Base-by-base conservation (phyloP, 1,140 invertebrate species). In the Formica exsecta region DNA sequence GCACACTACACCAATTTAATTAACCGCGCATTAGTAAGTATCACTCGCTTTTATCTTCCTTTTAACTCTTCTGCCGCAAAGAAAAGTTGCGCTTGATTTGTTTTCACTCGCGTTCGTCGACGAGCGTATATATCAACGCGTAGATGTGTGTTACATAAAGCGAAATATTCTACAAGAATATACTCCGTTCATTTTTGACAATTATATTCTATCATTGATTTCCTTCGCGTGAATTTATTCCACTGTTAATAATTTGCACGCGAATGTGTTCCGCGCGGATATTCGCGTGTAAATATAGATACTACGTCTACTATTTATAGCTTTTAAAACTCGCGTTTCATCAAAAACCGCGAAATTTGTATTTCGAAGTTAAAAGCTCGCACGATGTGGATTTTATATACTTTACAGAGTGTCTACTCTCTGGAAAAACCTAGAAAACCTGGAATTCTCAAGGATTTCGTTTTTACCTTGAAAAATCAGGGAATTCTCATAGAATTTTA, bases 11-110 rank as follows among this genome's bases (percentile, higher is more conserved):
- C 68, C 79, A 57, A 83, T 83, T 74, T 83, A 83, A 74, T 73
- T 74, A 83, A 83, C 61, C 44, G 54, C 38, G 19, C 38, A n/a
- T 81, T 59, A 41, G n/a, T 68, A 38, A 61, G 51, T 73, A 73
- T 44, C 38, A 3, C 13, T 36, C 36, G 38, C 71, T 61, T 48
- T 74, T 29, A 25, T 83, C 38, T 41, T 8, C 48, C 48, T 19
- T 70, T 57, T 6, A n/a, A 25, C 65, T 36, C n/a, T 13, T 38
- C 16, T 22, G 13, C 25, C 61, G 5, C 25, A 13, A 11, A 51
- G 44, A 25, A 68, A 38, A 38, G 25, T 66, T 38, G 16, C 71
- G 29, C 75, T 41, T 11, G 38, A 77, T 48, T 64, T n/a, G 32
- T 41, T 29, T 65, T 66, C 5, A 19, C 6, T 66, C 13, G 41